These are phyloP conservation scores for Calonectris borealis DNA, from an alignment of 2,113 vertebrate genomes.

Conservation along the genomic window DNA sequence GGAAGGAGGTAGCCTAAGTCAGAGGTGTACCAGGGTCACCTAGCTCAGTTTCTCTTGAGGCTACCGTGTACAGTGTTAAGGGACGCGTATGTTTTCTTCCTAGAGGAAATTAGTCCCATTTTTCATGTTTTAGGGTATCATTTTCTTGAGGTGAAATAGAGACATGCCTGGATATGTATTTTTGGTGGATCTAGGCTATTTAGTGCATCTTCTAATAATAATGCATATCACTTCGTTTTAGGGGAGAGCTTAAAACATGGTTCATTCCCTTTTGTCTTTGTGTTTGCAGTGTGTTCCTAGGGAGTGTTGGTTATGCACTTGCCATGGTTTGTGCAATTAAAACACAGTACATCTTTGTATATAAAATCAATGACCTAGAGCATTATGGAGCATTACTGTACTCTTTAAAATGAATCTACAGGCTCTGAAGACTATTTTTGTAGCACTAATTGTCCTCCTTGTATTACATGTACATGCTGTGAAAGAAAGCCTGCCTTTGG, in stretches of 20 bases:
- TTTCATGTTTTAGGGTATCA: not conserved
- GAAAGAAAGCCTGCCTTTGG: not conserved
- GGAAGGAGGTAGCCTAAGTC: not conserved
- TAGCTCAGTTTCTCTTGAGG: not conserved
- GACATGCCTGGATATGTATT: not conserved
- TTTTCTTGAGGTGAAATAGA: not conserved
- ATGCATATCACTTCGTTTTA: not conserved
- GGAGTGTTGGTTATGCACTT: not conserved
- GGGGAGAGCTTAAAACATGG: not conserved
- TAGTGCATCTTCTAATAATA: not conserved
- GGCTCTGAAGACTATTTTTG: not conserved
- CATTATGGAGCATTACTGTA: not conserved
- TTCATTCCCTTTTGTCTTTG: not conserved
- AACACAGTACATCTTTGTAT: not conserved
- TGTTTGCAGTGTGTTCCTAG: not conserved
- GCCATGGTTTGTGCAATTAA: not conserved
- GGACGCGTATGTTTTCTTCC: not conserved
- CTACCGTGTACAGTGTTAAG: not conserved
- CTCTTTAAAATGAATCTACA: not conserved
- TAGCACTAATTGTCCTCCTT: not conserved
- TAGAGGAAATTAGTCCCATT: not conserved
- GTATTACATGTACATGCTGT: not conserved
- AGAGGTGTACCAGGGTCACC: not conserved
- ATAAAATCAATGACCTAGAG: not conserved
- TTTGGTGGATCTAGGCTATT: not conserved